phyloP scores from a whole-genome alignment of 2,888 invertebrate genomes.

The Cancer borealis region DNA sequence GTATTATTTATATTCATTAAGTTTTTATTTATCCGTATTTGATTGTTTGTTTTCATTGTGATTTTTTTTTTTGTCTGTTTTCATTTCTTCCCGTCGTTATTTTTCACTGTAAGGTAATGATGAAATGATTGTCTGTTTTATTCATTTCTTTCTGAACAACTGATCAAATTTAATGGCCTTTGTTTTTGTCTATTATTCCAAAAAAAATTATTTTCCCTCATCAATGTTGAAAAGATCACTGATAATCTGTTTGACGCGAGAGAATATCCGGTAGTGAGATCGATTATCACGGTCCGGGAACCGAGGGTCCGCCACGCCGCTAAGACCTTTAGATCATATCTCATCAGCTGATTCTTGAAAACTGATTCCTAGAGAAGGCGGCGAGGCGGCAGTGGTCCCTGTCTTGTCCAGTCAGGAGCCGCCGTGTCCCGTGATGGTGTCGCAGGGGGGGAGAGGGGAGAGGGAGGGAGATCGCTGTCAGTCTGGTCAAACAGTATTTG shows the following conservation, averaged over 20 bases:
- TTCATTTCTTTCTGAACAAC: background rate
- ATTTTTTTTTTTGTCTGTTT: background rate
- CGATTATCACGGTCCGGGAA: slow-evolving; percentile 20
- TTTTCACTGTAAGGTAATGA: background rate
- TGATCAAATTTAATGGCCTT: background rate
- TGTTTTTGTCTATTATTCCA: background rate
- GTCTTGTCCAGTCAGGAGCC: background rate
- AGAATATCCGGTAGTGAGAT: slow-evolving; percentile 3
- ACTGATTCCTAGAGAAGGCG: background rate
- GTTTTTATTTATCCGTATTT: background rate
- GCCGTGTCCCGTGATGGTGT: background rate
- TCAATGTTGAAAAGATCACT: background rate
- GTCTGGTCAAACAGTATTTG: slow-evolving; percentile 10
- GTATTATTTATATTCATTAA: background rate
- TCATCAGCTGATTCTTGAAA: background rate
- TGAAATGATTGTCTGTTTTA: background rate
- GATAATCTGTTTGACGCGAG: background rate
- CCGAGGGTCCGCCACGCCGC: slow-evolving; percentile 1
- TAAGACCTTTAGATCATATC: background rate
- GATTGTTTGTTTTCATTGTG: background rate
- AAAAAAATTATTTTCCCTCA: background rate
- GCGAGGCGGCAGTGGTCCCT: slow-evolving; percentile 20
- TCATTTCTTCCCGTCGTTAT: background rate
- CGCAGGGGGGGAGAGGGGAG: background rate
- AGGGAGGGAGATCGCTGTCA: background rate